Conservation (phyloP, 2,113 vertebrate species). For the Meleagris gallopavo region DNA sequence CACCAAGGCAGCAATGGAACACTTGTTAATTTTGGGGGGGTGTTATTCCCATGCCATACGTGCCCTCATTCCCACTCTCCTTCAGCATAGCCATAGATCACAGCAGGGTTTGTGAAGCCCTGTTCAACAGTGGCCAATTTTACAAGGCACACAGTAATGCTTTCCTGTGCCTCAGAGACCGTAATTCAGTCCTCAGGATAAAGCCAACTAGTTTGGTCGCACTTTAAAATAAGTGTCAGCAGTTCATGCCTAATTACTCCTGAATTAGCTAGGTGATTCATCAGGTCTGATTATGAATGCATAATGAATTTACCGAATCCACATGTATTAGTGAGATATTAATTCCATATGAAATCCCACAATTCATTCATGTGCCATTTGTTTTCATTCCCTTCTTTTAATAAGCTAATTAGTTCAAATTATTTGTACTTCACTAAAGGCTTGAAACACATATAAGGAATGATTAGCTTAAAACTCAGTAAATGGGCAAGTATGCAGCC, state of each 20-base stretch:
- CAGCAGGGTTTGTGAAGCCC: neutral
- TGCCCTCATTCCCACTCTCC: neutral
- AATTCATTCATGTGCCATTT: slow-evolving; percentile 83
- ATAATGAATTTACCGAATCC: slow-evolving; percentile 82
- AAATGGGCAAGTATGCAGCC: slow-evolving; percentile 70
- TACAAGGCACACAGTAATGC: neutral
- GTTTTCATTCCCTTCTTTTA: slow-evolving; percentile 81
- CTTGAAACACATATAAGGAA: slow-evolving; percentile 80
- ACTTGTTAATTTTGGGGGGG: neutral
- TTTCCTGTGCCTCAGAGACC: neutral
- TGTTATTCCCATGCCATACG: neutral
- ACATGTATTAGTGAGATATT: slow-evolving; percentile 78
- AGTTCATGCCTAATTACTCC: slow-evolving; percentile 82
- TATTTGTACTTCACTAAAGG: slow-evolving; percentile 83
- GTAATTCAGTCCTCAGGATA: slow-evolving; percentile 55
- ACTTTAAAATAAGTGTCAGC: slow-evolving; percentile 78
- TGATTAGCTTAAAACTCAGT: slow-evolving; percentile 77
- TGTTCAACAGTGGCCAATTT: neutral
- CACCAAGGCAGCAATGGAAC: neutral
- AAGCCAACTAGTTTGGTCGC: slow-evolving; percentile 66
- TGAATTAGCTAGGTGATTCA: slow-evolving; percentile 82
- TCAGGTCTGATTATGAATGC: slow-evolving; percentile 82
- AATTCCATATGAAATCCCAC: slow-evolving; percentile 79
- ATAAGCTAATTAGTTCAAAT: slow-evolving; percentile 85
- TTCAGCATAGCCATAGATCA: neutral